Conservation (phyloP, 2,113 vertebrate genomes). For the Neogobius melanostomus region DNA sequence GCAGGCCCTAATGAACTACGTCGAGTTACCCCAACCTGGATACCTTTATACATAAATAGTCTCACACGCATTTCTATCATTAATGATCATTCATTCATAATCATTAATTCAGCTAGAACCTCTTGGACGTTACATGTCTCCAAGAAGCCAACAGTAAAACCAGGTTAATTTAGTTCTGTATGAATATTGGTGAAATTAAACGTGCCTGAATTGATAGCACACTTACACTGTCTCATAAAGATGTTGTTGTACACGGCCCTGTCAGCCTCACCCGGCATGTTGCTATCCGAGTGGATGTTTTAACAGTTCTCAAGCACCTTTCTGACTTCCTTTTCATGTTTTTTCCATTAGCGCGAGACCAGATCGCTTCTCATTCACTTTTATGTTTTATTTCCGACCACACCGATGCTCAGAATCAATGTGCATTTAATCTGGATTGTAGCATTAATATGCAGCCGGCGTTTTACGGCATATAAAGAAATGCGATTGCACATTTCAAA, state of each 20-base stretch:
- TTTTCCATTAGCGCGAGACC: not conserved
- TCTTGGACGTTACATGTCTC: too few species aligned
- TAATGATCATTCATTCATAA: too few species aligned
- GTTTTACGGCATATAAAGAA: slow-evolving; percentile 13
- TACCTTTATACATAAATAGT: too few species aligned
- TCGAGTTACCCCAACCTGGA: too few species aligned
- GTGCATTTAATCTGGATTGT: slow-evolving; percentile 17
- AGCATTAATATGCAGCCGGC: slow-evolving; percentile 27
- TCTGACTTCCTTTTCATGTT: slow-evolving; percentile 8
- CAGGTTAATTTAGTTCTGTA: too few species aligned
- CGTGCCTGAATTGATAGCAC: not conserved
- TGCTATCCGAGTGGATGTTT: slow-evolving; percentile 1
- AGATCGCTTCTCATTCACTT: not conserved
- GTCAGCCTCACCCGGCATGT: not conserved
- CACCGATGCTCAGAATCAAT: slow-evolving; percentile 21
- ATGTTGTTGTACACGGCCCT: not conserved
- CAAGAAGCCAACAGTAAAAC: too few species aligned
- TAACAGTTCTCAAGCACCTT: not conserved
- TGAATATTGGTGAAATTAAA: too few species aligned
- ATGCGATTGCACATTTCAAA: slow-evolving; percentile 19
- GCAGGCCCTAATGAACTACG: not conserved
- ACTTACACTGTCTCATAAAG: not conserved
- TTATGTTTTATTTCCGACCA: slow-evolving; percentile 20
- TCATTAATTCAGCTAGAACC: too few species aligned
- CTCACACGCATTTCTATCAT: too few species aligned